Conservation (phyloP, 2,113 vertebrate genomes). For the Heterocephalus glaber region DNA sequence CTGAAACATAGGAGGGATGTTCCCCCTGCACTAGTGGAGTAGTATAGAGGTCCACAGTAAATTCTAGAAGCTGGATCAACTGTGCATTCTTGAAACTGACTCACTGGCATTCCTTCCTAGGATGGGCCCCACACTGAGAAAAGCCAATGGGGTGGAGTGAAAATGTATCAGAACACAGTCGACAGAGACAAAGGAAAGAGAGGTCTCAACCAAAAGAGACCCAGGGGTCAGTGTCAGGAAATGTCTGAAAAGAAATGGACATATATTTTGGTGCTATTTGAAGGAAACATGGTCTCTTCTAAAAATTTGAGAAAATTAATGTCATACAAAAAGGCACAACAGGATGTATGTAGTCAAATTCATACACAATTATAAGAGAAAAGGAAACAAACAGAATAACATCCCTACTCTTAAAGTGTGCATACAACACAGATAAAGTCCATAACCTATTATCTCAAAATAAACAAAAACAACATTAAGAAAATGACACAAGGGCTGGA, state of each 20-base stretch:
- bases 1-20: not conserved
- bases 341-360: not conserved
- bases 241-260: not conserved
- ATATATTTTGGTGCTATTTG: not conserved
- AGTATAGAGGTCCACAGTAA: too few species aligned
- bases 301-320: conserved; percentile 11
- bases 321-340: not conserved
- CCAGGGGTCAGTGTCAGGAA: not conserved
- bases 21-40: not conserved
- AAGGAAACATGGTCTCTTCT: not conserved
- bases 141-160: not conserved
- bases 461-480: not conserved
- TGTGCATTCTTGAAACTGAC: not conserved
- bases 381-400: not conserved
- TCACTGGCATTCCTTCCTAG: not conserved
- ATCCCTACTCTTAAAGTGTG: not conserved
- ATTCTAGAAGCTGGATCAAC: not conserved
- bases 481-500: not conserved
- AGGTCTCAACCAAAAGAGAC: not conserved
- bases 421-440: not conserved
- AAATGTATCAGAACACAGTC: not conserved
- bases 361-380: not conserved
- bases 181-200: not conserved
- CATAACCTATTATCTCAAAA: not conserved
- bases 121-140: not conserved